phyloP scores from a whole-genome alignment of 1,140 invertebrate genomes.

The Hylyphantes graminicola region DNA sequence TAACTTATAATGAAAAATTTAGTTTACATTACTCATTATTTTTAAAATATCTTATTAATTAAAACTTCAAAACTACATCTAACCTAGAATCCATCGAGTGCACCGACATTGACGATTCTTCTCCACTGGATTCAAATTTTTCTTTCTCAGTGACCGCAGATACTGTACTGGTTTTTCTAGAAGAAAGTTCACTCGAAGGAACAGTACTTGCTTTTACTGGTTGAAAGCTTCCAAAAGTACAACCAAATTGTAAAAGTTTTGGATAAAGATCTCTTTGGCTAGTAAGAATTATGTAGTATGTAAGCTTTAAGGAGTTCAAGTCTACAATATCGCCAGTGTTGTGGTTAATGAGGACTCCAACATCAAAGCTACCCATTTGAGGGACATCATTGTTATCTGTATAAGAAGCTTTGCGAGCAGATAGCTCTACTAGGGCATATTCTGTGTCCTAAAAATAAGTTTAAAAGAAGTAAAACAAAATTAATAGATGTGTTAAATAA shows the following conservation, averaged over 20 bases:
- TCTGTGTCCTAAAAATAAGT: conserved; percentile 68
- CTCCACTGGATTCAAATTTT: conserved; percentile 53
- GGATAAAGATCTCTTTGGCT: conserved; percentile 78
- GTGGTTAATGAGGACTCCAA: conserved; percentile 76
- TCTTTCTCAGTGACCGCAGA: conserved; percentile 29
- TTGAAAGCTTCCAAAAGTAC: conserved; percentile 52
- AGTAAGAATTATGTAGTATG: conserved; percentile 81
- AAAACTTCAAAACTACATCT: neutral
- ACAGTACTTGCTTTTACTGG: conserved; percentile 49
- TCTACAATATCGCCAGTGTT: conserved; percentile 65
- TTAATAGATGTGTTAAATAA: neutral
- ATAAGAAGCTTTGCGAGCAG: conserved; percentile 73
- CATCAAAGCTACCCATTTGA: conserved; percentile 78
- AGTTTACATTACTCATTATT: too few species aligned
- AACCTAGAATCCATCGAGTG: conserved; percentile 35
- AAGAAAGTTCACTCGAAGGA: conserved; percentile 36
- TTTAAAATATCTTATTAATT: too few species aligned
- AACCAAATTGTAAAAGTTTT: conserved; percentile 69
- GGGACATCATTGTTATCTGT: conserved; percentile 75
- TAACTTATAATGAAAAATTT: too few species aligned
- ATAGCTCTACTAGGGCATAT: conserved; percentile 73
- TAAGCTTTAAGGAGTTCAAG: conserved; percentile 71
- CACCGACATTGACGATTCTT: conserved; percentile 18
- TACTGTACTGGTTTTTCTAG: conserved; percentile 57
- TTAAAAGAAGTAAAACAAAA: neutral